Evolutionary conservation across 1,140 invertebrate species (phyloP).

Genomic region (Drosophila pectinifera): DNA sequence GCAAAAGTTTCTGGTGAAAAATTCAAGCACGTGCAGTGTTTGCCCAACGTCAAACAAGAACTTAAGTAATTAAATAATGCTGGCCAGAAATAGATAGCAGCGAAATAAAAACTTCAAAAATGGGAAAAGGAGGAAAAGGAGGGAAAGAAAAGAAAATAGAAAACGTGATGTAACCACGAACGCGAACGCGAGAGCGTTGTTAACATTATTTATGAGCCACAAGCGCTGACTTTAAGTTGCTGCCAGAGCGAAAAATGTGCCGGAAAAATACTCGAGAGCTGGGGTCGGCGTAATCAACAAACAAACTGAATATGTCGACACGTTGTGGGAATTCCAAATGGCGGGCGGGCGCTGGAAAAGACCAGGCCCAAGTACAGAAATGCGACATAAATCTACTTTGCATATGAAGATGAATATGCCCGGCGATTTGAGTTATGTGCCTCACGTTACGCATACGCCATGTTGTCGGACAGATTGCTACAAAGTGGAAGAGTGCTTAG

Average conservation of each 20-base stretch:
- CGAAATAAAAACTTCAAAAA: conserved; percentile 9
- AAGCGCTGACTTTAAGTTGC: conserved; percentile 20
- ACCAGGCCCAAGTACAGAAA: neutral
- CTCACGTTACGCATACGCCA: conserved; percentile 54
- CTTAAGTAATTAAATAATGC: conserved; percentile 42
- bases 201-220: conserved; percentile 11
- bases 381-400: conserved; percentile 48
- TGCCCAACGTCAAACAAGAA: conserved; percentile 17
- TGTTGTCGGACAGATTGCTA: conserved; percentile 39
- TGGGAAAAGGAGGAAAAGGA: neutral
- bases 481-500: conserved; percentile 26
- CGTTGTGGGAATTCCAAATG: conserved; percentile 31
- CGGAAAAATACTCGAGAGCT: neutral
- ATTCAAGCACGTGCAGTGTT: conserved; percentile 29
- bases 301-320: conserved; percentile 27
- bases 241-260: neutral
- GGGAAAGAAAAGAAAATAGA: neutral
- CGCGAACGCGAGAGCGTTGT: neutral
- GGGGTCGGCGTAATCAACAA: conserved; percentile 19
- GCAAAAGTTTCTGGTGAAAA: conserved; percentile 27
- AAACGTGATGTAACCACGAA: neutral
- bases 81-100: conserved; percentile 24
- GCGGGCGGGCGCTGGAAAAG: conserved; percentile 3
- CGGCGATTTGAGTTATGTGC: conserved; percentile 35
- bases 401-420: conserved; percentile 26